Conservation (phyloP, 2,888 invertebrate genomes). For the Miltochrista miniata region DNA sequence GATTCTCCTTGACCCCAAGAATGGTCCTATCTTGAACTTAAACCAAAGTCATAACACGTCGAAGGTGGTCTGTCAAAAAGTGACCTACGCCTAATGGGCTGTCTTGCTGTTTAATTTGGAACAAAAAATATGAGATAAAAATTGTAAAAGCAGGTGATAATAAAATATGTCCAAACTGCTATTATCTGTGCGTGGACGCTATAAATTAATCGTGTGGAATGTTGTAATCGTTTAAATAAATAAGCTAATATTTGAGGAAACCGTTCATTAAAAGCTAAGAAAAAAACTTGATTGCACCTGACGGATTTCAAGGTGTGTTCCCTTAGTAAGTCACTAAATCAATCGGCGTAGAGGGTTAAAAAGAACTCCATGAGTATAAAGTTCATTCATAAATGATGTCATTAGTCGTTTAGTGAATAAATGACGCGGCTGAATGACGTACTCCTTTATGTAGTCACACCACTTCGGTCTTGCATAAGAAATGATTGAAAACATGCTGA, state of each 20-base stretch:
- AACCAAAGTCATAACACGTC: neutral
- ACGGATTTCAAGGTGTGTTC: slow-evolving; percentile 1
- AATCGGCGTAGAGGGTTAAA: neutral
- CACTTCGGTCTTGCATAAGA: too few relatives aligned
- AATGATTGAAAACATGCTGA: too few relatives aligned
- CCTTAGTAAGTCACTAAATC: slow-evolving; percentile 5
- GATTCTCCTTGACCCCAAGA: neutral
- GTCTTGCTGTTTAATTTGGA: slow-evolving; percentile 8
- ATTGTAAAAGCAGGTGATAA: slow-evolving; percentile 10
- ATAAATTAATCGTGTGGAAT: slow-evolving; percentile 9
- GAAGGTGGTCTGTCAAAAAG: slow-evolving; percentile 5
- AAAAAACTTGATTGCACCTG: slow-evolving; percentile 12
- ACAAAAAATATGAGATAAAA: slow-evolving; percentile 3
- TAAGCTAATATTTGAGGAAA: slow-evolving; percentile 5
- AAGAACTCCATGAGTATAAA: neutral
- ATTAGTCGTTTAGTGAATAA: neutral
- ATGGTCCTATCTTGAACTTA: neutral
- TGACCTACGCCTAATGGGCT: slow-evolving; percentile 6
- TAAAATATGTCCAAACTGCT: slow-evolving; percentile 4
- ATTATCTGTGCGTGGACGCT: neutral
- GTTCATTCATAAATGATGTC: neutral
- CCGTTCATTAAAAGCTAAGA: slow-evolving; percentile 10
- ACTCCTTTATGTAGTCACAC: too few relatives aligned
- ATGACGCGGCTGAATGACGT: neutral
- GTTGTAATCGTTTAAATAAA: slow-evolving; percentile 14